Evolutionary conservation across 2,113 vertebrate species (phyloP), one percentile per base, ranked within the genome.

Genomic region (Muscicapa adusta): DNA sequence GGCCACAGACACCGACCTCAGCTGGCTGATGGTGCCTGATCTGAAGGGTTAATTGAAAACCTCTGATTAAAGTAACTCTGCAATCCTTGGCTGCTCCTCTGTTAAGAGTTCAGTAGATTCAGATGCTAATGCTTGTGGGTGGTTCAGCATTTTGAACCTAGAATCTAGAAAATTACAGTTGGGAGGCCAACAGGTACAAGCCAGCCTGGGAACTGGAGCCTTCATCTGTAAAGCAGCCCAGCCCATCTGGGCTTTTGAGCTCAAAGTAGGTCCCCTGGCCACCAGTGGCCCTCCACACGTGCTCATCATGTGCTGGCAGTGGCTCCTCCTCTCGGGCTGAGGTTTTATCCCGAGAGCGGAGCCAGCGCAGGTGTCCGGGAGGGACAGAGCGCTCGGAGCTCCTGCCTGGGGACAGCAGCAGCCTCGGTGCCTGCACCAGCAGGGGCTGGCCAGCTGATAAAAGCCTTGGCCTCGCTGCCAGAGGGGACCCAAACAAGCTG

Each of bases 261-360:
- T 79, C 74, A 88, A 97, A 97, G 80, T 97, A 97, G 96, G 94
- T 97, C 91, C 83, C 65, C 7, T 58, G 91, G 96, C 88, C 94
- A 91, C 96, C 87, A 75, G 90, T 94, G 94, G 71, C 36, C 86
- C 56, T 82, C 85, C 82, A 63, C 93, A 89, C 13, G 47, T 88
- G 88, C 54, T 67, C 7, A 50, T 95, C 94, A 85, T 71, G 91
- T 88, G 96, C 56, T 71, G 68, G 40, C 66, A 10, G 56, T 47
- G 85, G 88, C 94, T 94, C 96, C 96, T 96, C 96, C 96, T 96
- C 94, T 70, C 48, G 6, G 12, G 43, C 26, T 57, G 57, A 15
- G 66, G 91, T 57, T 94, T 92, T 94, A 93, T 70, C 29, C 77
- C 53, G 86, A 80, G 94, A 67, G 65, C 84, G 23, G 12, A 92